Evolutionary conservation across 2,797 vertebrate species (phyloP), one percentile per base, ranked within the genome.

Genomic region (Manis javanica): DNA sequence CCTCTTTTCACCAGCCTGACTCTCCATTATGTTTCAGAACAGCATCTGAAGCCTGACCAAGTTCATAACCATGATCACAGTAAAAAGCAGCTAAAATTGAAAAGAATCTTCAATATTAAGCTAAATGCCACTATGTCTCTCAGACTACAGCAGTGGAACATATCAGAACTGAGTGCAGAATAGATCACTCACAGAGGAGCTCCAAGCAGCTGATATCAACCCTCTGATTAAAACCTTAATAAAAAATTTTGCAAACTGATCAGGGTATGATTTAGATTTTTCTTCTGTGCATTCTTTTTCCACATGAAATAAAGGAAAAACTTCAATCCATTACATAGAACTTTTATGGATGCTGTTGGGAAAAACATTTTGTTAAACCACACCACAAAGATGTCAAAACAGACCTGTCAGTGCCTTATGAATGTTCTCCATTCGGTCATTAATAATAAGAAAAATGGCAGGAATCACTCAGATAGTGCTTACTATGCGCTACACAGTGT

Each of bases 301-400:
- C 46, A 77, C 29, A 63, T 19, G 64, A 96, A 96, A 92, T 59
- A 14, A 91, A 95, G 51, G 31, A 86, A 89, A 78, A 34, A 88
- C 83, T 93, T 91, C 46, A 83, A 49, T 75, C 90, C 61, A 77
- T 87, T 97, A 91, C 93, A 92, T 77, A 94, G 63, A 39, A 95
- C 34, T 86, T 66, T 91, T 55, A 94, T 79, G 91, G 72, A 97
- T 91, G 31, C 42, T 88, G 18, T 92, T 90, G 94, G 66, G 51
- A 84, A 63, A 39, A 87, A 92, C 0, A 0, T 92, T 92, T 79
- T 46, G 95, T 95, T 94, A 94, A 97, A 94, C 57, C 74, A 90
- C 37, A 49, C 79, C 72, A 92, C 89, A 90, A 96, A 97, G 46
- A 74, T 86, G 31, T 89, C 94, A 96, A 90, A 96, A 96, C 55